These are phyloP conservation scores for Drosophila leonis DNA, from an alignment of 2,888 invertebrate species.

Conservation along the genomic window DNA sequence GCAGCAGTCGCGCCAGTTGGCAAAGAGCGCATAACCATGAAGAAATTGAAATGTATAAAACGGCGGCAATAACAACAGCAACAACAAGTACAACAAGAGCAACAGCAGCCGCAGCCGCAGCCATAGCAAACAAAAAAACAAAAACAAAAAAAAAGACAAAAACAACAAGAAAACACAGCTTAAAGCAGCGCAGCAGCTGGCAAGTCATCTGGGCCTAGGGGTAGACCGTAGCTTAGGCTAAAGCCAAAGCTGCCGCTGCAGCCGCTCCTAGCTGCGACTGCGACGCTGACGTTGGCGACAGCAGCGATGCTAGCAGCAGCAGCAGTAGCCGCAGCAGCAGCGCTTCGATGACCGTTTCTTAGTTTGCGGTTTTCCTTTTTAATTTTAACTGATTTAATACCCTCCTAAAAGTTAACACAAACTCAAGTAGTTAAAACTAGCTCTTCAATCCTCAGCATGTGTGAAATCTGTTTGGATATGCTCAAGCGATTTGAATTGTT, in stretches of 20 bases:
- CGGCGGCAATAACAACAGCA: slow-evolving; percentile 41
- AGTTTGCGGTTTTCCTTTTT: slow-evolving; percentile 50
- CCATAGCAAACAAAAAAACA: slow-evolving; percentile 61
- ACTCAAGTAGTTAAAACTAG: slow-evolving; percentile 17
- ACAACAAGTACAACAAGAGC: slow-evolving; percentile 32
- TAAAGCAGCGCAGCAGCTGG: slow-evolving; percentile 56
- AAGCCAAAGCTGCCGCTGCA: slow-evolving; percentile 14
- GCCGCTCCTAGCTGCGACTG: slow-evolving; percentile 66
- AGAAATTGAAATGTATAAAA: slow-evolving; percentile 79
- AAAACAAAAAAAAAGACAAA: slow-evolving; percentile 23
- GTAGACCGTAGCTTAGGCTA: slow-evolving; percentile 51
- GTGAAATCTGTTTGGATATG: slow-evolving; percentile 4
- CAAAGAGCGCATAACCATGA: slow-evolving; percentile 80
- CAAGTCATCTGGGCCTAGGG: slow-evolving; percentile 73
- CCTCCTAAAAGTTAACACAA: slow-evolving; percentile 29
- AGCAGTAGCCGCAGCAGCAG: slow-evolving; percentile 3
- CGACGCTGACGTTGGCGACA: slow-evolving; percentile 15
- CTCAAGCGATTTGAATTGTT: background rate
- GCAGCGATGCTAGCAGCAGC: slow-evolving; percentile 29
- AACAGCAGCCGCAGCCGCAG: slow-evolving; percentile 21
- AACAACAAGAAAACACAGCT: slow-evolving; percentile 24
- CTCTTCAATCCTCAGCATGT: slow-evolving; percentile 4
- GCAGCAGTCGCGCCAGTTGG: slow-evolving; percentile 61
- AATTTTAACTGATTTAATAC: slow-evolving; percentile 58
- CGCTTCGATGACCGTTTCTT: slow-evolving; percentile 62